These are phyloP conservation scores for Salvator merianae DNA, from an alignment of 2,113 vertebrate genomes.

Conservation along the genomic window DNA sequence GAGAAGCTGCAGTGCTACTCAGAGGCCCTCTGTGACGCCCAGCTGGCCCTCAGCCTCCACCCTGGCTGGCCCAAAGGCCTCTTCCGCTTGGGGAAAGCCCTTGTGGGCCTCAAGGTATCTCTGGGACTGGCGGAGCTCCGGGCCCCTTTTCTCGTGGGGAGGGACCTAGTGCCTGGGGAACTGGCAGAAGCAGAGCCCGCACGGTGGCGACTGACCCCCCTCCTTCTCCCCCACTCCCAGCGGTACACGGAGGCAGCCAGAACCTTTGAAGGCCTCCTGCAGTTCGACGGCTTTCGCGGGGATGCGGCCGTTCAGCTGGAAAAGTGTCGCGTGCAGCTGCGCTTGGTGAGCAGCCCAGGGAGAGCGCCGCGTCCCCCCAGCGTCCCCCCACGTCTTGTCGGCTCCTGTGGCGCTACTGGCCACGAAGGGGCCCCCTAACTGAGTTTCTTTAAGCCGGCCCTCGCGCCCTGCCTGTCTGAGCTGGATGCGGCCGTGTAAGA, in stretches of 20 bases:
- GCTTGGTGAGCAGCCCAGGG: constrained; percentile 52
- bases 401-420: no score
- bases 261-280: constrained; percentile 78
- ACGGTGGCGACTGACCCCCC: neutral
- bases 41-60: constrained; percentile 72
- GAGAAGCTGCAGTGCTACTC: constrained; percentile 76
- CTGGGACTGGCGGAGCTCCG: neutral
- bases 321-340: constrained; percentile 74
- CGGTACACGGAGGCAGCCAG: constrained; percentile 77
- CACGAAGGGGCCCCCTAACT: no score
- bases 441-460: no score
- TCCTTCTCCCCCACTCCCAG: constrained; percentile 58
- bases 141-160: neutral
- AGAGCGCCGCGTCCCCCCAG: no score
- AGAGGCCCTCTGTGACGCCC: constrained; percentile 79
- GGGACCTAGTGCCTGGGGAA: neutral
- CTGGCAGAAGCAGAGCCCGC: neutral
- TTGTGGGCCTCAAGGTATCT: constrained; percentile 84
- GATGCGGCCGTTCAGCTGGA: constrained; percentile 77
- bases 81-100: constrained; percentile 86
- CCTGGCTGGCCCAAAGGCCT: constrained; percentile 84
- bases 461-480: no score
- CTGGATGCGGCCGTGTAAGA: no score
- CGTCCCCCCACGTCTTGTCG: no score
- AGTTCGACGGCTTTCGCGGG: constrained; percentile 38